phyloP scores from a whole-genome alignment of 2,888 invertebrate species.

The Thyatira batis region DNA sequence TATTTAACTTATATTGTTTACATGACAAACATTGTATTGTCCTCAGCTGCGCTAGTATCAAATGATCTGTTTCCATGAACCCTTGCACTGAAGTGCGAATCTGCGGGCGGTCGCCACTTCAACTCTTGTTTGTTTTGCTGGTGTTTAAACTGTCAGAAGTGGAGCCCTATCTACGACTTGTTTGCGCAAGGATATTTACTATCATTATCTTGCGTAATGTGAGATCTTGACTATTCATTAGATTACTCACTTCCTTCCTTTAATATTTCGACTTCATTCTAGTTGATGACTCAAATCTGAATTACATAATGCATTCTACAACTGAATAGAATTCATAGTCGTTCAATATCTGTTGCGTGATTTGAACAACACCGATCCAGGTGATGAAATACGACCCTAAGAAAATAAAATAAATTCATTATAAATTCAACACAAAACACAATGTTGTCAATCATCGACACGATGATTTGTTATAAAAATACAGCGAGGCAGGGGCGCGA shows the following conservation, averaged over 20 bases:
- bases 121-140: slow-evolving; percentile 61
- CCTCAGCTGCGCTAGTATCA: slow-evolving; percentile 30
- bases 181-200: slow-evolving; percentile 1
- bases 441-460: slow-evolving; percentile 67
- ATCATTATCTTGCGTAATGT: slow-evolving; percentile 2
- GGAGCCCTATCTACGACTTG: slow-evolving; percentile 32
- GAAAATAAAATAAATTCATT: slow-evolving; percentile 49
- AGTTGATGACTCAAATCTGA: neutral
- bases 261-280: neutral
- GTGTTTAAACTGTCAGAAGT: slow-evolving; percentile 47
- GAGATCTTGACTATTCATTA: neutral
- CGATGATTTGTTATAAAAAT: slow-evolving; percentile 77
- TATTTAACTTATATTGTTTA: neutral
- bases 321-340: neutral
- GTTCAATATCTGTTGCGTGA: neutral
- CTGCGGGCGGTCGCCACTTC: slow-evolving; percentile 62
- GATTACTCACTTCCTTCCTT: neutral
- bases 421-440: slow-evolving; percentile 54
- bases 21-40: neutral
- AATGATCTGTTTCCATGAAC: slow-evolving; percentile 46
- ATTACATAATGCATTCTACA: no score
- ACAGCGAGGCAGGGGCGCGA: slow-evolving; percentile 34
- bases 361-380: neutral
- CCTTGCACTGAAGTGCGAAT: slow-evolving; percentile 57
- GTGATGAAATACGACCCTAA: slow-evolving; percentile 1